Evolutionary conservation across 2,113 vertebrate genomes (phyloP).

Genomic region (Junco hyemalis): DNA sequence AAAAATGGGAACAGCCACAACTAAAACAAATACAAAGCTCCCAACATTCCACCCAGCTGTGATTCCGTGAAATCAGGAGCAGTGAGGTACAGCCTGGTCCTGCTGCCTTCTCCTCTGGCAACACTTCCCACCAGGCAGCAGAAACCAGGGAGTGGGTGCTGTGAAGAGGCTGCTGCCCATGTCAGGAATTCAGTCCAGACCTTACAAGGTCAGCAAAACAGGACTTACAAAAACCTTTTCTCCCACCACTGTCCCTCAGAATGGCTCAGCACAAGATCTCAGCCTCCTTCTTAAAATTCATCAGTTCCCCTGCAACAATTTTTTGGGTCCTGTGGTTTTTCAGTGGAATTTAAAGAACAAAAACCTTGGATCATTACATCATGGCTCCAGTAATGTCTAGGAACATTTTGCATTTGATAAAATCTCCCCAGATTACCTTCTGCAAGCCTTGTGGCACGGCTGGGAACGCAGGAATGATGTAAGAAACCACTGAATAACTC

Average conservation of each 20-base stretch:
- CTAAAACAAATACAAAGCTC: background rate
- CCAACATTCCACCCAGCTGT: background rate
- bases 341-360: conserved; percentile 48
- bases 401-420: conserved; percentile 50
- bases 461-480: conserved; percentile 28
- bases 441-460: conserved; percentile 22
- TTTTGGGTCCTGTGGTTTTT: conserved; percentile 42
- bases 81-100: background rate
- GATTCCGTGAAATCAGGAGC: background rate
- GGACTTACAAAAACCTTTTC: background rate
- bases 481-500: conserved; percentile 38
- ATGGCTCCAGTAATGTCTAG: conserved; percentile 43
- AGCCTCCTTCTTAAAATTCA: background rate
- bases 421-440: conserved; percentile 52
- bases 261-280: background rate
- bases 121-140: background rate
- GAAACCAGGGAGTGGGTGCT: background rate
- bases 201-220: background rate
- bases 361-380: conserved; percentile 50
- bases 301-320: background rate
- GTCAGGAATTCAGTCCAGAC: background rate
- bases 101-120: background rate
- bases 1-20: background rate
- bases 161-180: background rate
- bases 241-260: background rate